Conservation (phyloP, 1,140 invertebrate genomes). For the Drosophila tsacasi region DNA sequence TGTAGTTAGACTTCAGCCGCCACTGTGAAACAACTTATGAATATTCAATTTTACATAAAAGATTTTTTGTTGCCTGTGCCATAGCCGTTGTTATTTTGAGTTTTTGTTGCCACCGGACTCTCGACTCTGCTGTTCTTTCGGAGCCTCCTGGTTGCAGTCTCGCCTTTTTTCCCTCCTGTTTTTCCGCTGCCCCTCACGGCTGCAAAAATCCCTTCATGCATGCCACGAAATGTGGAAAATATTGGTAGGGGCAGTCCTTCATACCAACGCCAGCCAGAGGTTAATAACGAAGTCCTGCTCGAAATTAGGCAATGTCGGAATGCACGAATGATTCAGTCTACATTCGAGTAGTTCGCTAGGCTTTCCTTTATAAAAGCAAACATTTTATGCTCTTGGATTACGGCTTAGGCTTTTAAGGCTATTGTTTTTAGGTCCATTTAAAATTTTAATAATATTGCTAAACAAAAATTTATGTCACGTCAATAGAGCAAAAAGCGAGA, state of each 20-base stretch:
- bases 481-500: neutral
- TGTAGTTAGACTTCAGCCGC: slow-evolving; percentile 59
- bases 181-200: slow-evolving; percentile 40
- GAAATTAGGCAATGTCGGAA: neutral
- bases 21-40: slow-evolving; percentile 75
- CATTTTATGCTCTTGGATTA: neutral
- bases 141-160: slow-evolving; percentile 8
- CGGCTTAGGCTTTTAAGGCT: neutral
- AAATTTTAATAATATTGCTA: neutral
- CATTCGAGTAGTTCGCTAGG: neutral
- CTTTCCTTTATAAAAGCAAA: neutral
- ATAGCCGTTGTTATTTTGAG: slow-evolving; percentile 74
- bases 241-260: slow-evolving; percentile 29
- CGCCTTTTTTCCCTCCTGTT: slow-evolving; percentile 13
- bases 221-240: slow-evolving; percentile 68
- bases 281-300: slow-evolving; percentile 1
- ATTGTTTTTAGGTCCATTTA: neutral
- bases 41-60: slow-evolving; percentile 84
- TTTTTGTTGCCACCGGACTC: slow-evolving; percentile 55
- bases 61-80: slow-evolving; percentile 73
- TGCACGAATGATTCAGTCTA: neutral
- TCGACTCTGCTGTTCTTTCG: slow-evolving; percentile 27
- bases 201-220: slow-evolving; percentile 57
- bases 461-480: slow-evolving; percentile 5
- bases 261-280: neutral